A percentile compares a stretch with the other conserved stretches of the same genome.
These are phyloP conservation scores for Gobio gobio DNA, from an alignment of 2,113 vertebrate species.

Conservation along the genomic window DNA sequence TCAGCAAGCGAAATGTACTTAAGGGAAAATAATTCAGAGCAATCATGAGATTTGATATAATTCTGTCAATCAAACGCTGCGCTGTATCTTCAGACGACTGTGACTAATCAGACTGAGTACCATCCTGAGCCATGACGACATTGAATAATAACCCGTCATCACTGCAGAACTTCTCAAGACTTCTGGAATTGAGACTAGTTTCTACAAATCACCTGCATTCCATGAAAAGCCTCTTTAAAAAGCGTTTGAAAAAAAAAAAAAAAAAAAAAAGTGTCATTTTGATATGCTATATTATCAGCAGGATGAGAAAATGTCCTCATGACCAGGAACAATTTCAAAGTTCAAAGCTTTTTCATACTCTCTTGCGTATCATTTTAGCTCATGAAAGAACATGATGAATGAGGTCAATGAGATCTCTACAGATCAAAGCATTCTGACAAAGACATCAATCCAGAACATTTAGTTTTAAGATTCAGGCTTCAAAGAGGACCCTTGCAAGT, in stretches of 20 bases:
- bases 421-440: slow-evolving; percentile 32
- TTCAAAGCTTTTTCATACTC: slow-evolving; percentile 43
- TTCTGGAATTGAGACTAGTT: background rate
- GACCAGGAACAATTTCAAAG: background rate
- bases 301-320: background rate
- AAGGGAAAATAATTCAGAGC: background rate
- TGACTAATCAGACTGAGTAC: slow-evolving; percentile 4
- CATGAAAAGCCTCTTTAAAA: slow-evolving; percentile 6
- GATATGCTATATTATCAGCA: background rate
- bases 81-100: slow-evolving; percentile 6
- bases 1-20: background rate
- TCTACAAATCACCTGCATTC: background rate
- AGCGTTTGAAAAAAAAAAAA: background rate
- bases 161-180: background rate
- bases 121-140: background rate
- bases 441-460: slow-evolving; percentile 25
- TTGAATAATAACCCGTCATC: slow-evolving; percentile 28
- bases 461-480: background rate
- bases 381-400: slow-evolving; percentile 22
- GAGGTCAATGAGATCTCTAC: background rate
- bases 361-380: background rate
- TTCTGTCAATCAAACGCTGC: slow-evolving; percentile 22
- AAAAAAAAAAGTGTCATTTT: background rate
- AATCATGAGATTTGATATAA: slow-evolving; percentile 11
- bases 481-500: background rate